Evolutionary conservation across 2,888 invertebrate species (phyloP), one percentile per base, ranked within the genome.

Genomic region (Campoletis raptor): DNA sequence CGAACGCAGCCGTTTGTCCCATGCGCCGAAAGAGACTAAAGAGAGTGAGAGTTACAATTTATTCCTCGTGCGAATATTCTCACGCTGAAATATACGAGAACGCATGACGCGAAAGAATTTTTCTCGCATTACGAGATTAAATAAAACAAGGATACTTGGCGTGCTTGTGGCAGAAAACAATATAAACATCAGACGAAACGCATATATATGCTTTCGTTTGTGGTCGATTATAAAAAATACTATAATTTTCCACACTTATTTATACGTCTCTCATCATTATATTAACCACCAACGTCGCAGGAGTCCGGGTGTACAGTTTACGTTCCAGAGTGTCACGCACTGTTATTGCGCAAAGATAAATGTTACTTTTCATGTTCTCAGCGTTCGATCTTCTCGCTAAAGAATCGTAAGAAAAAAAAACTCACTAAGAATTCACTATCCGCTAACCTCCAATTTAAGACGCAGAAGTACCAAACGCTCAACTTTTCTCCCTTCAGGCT

Each of bases 51-150:
- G 30, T n/a, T n/a, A n/a, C n/a, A 45, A 30, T 37, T 61, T 15
- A 61, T 61, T 4, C 36, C 37, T 64, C 48, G 48, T 48, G 82
- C 52, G 67, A 42, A 69, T 67, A 37, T 70, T 77, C 37, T 77
- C 70, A 70, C 36, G 77, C 5, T 76, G 67, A 24, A 18, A 67
- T 67, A 52, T 52, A 66, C 61, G 54, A 42, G 54, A 37, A 30
- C 37, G 52, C 18, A 61, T 77, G 61, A 83, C 36, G 52, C 37
- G 52, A 64, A 64, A 77, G 70, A 48, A 83, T 72, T 77, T 77
- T 45, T 61, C 45, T 36, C 57, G 21, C 36, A 57, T 57, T 70
- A 57, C 52, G 30, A 15, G 37, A 77, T 30, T 42, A 54, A 76
- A 64, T 42, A 7, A 76, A 48, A 52, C 48, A 36, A 48, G 52